These are phyloP conservation scores for Drosophila sp. DNA, from an alignment of 1,140 invertebrate species.

Conservation along the genomic window DNA sequence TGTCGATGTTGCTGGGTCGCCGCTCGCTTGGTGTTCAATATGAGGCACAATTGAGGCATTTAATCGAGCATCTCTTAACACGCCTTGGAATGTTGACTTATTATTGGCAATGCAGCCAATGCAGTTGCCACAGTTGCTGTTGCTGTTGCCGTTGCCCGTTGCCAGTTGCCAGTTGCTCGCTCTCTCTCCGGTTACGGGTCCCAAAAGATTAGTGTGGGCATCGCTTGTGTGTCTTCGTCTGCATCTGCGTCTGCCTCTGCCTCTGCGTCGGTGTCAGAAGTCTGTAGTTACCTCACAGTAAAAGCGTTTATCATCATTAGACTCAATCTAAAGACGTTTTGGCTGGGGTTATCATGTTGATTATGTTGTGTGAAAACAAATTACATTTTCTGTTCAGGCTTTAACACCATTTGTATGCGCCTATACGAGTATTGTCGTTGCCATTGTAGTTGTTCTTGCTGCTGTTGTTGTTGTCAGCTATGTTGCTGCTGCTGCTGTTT, in stretches of 20 bases:
- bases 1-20: conserved; percentile 76
- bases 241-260: conserved; percentile 7
- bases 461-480: conserved; percentile 2
- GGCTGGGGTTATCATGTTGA: conserved; percentile 84
- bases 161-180: neutral
- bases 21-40: conserved; percentile 77
- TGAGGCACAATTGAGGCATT: conserved; percentile 83
- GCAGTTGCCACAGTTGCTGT: conserved; percentile 40
- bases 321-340: conserved; percentile 85
- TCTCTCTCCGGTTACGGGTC: conserved; percentile 17
- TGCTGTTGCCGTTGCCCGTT: neutral
- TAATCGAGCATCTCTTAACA: conserved; percentile 83
- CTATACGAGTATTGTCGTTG: conserved; percentile 19
- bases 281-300: conserved; percentile 83
- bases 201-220: conserved; percentile 14
- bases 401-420: conserved; percentile 69
- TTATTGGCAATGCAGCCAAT: conserved; percentile 74
- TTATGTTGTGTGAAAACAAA: conserved; percentile 85
- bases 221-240: conserved; percentile 13
- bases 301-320: conserved; percentile 85
- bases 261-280: conserved; percentile 77
- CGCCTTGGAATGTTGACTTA: conserved; percentile 83
- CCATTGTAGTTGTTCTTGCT: conserved; percentile 18
- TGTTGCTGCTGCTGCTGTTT: conserved; percentile 35
- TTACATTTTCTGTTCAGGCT: conserved; percentile 75